Evolutionary conservation across 2,797 vertebrate genomes (phyloP).

Genomic region (Schizothorax lantsangensis): DNA sequence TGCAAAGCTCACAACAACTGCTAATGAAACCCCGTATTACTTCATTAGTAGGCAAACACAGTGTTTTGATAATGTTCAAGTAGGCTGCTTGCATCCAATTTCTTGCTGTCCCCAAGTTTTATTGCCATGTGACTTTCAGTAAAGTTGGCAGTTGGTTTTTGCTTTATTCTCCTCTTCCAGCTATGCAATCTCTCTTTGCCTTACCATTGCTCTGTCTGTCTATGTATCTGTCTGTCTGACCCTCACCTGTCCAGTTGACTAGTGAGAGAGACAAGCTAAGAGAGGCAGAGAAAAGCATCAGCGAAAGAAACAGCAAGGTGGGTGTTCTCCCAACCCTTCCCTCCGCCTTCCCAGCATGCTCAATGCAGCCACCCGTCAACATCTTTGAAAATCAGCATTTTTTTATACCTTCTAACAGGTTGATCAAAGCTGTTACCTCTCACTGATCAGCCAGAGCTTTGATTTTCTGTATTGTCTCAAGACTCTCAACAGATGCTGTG

Average conservation of each 20-base stretch:
- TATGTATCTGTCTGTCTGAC: slow-evolving; percentile 62
- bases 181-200: slow-evolving; percentile 61
- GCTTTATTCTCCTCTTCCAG: slow-evolving; percentile 33
- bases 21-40: slow-evolving; percentile 30
- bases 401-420: slow-evolving; percentile 8
- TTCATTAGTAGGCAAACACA: slow-evolving; percentile 37
- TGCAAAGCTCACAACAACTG: not conserved
- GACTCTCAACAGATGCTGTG: slow-evolving; percentile 33
- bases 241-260: slow-evolving; percentile 78
- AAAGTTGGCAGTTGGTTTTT: not conserved
- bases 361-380: slow-evolving; percentile 50
- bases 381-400: slow-evolving; percentile 55
- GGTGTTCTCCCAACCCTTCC: slow-evolving; percentile 65
- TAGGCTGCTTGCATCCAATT: slow-evolving; percentile 6
- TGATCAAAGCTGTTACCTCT: slow-evolving; percentile 40
- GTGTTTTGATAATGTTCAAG: slow-evolving; percentile 23
- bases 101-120: slow-evolving; percentile 13
- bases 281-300: slow-evolving; percentile 80
- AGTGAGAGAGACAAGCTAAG: slow-evolving; percentile 79
- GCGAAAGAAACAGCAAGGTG: slow-evolving; percentile 81
- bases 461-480: slow-evolving; percentile 28
- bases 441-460: slow-evolving; percentile 20
- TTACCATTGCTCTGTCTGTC: slow-evolving; percentile 65
- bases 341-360: slow-evolving; percentile 27
- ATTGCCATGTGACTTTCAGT: slow-evolving; percentile 9